Evolutionary conservation across 2,797 vertebrate species (phyloP), one percentile per base, ranked within the genome.

Genomic region (Tenualosa ilisha): DNA sequence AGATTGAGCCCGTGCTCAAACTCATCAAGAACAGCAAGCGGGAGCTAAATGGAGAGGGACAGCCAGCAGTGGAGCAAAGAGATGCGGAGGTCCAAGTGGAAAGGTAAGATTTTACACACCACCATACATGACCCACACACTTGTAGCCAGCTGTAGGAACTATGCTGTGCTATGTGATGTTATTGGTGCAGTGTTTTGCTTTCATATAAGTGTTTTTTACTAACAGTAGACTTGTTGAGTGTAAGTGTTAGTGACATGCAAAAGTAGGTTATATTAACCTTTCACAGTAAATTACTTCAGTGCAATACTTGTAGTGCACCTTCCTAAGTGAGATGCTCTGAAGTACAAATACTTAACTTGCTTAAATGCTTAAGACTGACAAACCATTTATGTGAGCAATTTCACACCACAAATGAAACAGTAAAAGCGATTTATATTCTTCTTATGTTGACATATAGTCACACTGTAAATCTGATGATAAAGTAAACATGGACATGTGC

Each of bases 71-170:
- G 3, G 96, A 95, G 88, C 96, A 93, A 40, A 95, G 93, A 86
- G 98, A 99, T 13, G 96, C 93, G 0, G 97, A 97, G 92, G 94
- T 98, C 87, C 98, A 99, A 93, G 97, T 97, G 90, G 96, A 97
- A 92, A 96, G 97, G 98, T 99, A 96, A 31, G 96, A 95, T 88
- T 22, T 46, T 7, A 43, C 8, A 46, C 72, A 15, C 65, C 26
- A 37, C 13, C 65, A 20, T 56, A 17, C 12, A 72, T 24, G 24
- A 65, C 24, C 24, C 24, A 65, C 61, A 65, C 1, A 65, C 26
- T 2, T 31, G 0, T 31, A 31, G 0, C 3, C 63, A 31, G 24
- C 63, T 13, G 2, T 8, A 24, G 2, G 1, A 24, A 24, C 4
- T 24, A n/a, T 72, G 26, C 12, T 13, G 15, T 37, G 11, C 13